Base-by-base conservation (phyloP, 2,888 invertebrate species). In the Agrotis puta region DNA sequence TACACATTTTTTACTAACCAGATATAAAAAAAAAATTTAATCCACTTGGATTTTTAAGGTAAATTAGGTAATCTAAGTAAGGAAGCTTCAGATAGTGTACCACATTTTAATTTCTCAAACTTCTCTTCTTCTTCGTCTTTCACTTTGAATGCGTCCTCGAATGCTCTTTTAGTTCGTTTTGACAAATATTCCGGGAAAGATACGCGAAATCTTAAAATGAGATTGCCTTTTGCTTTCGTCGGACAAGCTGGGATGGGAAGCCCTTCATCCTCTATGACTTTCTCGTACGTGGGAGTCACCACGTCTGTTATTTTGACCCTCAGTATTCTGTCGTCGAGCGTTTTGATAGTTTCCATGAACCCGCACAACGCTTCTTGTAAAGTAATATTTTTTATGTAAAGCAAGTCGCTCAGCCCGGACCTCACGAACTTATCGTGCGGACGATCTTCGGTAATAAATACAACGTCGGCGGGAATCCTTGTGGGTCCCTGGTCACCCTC, bases 401-500 rank as follows among this genome's bases (percentile, higher is more conserved):
- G 89, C 50, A 98, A 94, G 92, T 98, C 97, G 83, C 97, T 96
- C 16, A 93, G 75, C 2, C 97, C 97, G 50, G 97, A 97, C 66
- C 98, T 96, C 47, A 95, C 90, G 90, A 97, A 98, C 1, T 92
- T 92, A 0, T 97, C 96, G 88, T 98, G 97, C 0, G 97, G 97
- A 71, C 97, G 96, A 82, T 98, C 98, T 90, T 97, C 97, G 0
- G 97, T 97, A 67, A 98, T 95, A 88, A 98, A 98, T 74, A 98
- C 96, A 0, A 98, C 97, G 89, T 98, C 98, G 39, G 98, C 98
- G 76, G 98, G 97, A 81, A 97, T 97, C 85, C 97, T 97, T 3
- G 97, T 97, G 0, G 98, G 97, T 39, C 97, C 97, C 85, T 98
- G 97, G 91, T 98, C 98, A 0, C 98, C 98, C 92, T 98, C 98